Evolutionary conservation across 2,113 vertebrate species (phyloP).

Genomic region (Numenius arquata): DNA sequence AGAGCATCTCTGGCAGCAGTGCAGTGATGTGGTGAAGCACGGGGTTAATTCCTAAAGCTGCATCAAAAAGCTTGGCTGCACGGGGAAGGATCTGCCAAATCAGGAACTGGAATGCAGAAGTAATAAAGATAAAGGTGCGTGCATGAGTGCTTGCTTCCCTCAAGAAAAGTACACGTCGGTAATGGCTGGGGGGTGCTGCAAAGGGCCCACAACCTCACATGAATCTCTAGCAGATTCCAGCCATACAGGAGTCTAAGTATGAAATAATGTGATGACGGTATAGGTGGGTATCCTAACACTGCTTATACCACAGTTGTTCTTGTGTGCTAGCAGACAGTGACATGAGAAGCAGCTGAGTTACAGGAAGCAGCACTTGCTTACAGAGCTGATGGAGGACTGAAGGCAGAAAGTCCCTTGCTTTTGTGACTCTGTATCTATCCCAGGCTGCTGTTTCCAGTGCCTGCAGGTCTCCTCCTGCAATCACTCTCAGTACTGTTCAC

Average conservation of each 20-base stretch:
- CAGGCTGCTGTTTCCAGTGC: neutral
- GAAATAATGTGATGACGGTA: neutral
- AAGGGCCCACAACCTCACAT: neutral
- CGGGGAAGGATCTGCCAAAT: neutral
- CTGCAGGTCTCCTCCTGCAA: neutral
- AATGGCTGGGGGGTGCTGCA: neutral
- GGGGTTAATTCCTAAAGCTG: neutral
- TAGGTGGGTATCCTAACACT: too few relatives aligned
- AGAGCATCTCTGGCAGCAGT: neutral
- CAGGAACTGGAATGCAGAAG: neutral
- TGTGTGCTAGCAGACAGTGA: neutral
- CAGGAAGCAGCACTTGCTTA: neutral
- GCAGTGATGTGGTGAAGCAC: neutral
- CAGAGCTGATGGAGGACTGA: neutral
- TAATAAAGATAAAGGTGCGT: neutral
- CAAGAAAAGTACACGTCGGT: neutral
- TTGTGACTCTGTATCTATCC: neutral
- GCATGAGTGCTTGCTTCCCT: neutral
- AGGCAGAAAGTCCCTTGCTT: neutral
- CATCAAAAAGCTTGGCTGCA: neutral
- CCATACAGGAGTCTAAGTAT: neutral
- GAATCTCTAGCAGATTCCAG: neutral
- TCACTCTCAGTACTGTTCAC: slow-evolving; percentile 13
- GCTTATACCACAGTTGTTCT: neutral
- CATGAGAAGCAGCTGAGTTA: neutral